Evolutionary conservation across 2,113 vertebrate genomes (phyloP), one percentile per base, ranked within the genome.

Genomic region (Eira barbara): DNA sequence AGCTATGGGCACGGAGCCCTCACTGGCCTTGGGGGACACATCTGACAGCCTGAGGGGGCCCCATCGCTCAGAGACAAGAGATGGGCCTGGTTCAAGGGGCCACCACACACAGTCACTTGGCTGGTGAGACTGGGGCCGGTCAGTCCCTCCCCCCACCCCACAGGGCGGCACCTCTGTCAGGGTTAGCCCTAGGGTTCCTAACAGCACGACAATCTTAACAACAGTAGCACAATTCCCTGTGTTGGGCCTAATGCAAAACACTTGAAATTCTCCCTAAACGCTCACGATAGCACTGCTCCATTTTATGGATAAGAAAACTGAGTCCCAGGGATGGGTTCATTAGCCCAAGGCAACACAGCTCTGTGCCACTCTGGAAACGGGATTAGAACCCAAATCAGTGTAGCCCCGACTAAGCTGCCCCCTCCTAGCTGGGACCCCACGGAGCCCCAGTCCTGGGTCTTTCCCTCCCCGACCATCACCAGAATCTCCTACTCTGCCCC

Each of bases 241-340:
- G 91, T 25, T 23, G 0, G 1, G 17, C 74, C 36, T 2, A 3
- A 18, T 4, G 34, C 27, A 34, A 31, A 57, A 18, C 1, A 2
- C 52, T 25, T 21, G 8, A 1, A 84, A 31, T 21, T 6, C 11
- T 73, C 92, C 39, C 14, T 2, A 45, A 71, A 21, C 18, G 31
- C 27, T 65, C 17, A 5, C 0, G 1, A n/a, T 34, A 7, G 18
- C 15, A 23, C 8, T 0, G 52, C 10, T 3, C n/a, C 15, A 2
- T 83, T 76, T 79, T 25, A 11, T 0, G 27, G 18, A 20, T n/a
- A 34, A 71, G 49, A 36, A 52, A 34, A 42, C 42, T 5, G 69
- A 88, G 84, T 39, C 55, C 31, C 49, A 17, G 42, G 4, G 11
- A 17, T 27, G 81, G 34, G 55, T 67, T 15, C 61, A 3, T 34